phyloP scores from a whole-genome alignment of 2,888 invertebrate species.

The Acrobasis repandana region DNA sequence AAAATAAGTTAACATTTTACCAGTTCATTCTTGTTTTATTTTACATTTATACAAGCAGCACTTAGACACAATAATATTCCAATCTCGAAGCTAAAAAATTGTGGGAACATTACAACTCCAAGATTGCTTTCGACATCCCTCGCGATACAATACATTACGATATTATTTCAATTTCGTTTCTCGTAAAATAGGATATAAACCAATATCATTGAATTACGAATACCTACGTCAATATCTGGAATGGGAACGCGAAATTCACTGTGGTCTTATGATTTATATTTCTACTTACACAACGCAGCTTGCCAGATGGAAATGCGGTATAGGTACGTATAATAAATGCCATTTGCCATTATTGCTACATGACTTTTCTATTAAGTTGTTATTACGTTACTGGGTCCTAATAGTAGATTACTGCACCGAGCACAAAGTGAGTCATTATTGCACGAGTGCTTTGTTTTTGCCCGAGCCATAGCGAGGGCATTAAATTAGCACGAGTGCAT shows the following conservation, averaged over 20 bases:
- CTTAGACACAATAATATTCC: neutral
- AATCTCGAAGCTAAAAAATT: neutral
- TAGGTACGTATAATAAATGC: neutral
- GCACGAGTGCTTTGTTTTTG: too few relatives aligned
- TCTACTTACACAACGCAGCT: slow-evolving; percentile 3
- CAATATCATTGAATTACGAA: slow-evolving; percentile 22
- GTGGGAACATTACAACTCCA: neutral
- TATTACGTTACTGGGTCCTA: neutral
- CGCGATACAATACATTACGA: slow-evolving; percentile 12
- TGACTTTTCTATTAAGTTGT: slow-evolving; percentile 11
- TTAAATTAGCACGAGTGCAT: too few relatives aligned
- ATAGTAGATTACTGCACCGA: too few relatives aligned
- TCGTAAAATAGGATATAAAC: slow-evolving; percentile 18
- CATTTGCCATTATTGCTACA: slow-evolving; percentile 6
- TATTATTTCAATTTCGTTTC: slow-evolving; percentile 18
- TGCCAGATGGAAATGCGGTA: neutral
- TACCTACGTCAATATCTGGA: slow-evolving; percentile 21
- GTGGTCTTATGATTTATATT: slow-evolving; percentile 18
- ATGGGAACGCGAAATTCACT: slow-evolving; percentile 14
- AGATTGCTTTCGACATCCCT: neutral
- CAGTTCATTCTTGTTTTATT: too few relatives aligned
- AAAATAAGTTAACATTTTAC: too few relatives aligned
- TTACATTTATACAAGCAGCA: too few relatives aligned
- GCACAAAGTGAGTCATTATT: too few relatives aligned
- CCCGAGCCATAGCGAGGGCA: too few relatives aligned